Percentiles rank a stretch among this genome's conserved stretches.
phyloP scores from a whole-genome alignment of 2,888 invertebrate species.

The Parasteatoda lunata region DNA sequence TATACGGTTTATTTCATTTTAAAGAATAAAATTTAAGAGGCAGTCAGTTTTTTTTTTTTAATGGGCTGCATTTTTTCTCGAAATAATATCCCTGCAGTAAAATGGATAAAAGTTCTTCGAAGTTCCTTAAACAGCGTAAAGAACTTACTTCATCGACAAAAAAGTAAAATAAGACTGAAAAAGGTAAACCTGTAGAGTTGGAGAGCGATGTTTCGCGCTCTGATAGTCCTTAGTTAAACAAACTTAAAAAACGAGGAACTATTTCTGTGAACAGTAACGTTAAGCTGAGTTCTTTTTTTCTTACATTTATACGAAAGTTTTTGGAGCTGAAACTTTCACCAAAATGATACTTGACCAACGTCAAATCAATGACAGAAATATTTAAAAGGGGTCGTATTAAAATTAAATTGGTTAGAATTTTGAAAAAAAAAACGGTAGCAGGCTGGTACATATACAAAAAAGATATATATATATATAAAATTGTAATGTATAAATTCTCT shows the following conservation, averaged over 20 bases:
- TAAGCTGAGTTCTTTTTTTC: slow-evolving; percentile 18
- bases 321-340: slow-evolving; percentile 43
- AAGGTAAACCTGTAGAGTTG: slow-evolving; percentile 41
- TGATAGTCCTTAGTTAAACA: slow-evolving; percentile 31
- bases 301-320: slow-evolving; percentile 41
- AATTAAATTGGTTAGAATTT: slow-evolving; percentile 1
- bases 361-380: slow-evolving; percentile 28
- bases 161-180: slow-evolving; percentile 22
- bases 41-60: no score
- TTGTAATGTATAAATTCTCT: no score
- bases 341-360: slow-evolving; percentile 15
- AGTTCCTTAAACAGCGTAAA: not conserved
- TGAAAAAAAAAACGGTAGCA: not conserved
- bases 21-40: no score
- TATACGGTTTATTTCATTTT: no score
- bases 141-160: slow-evolving; percentile 7
- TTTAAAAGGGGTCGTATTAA: slow-evolving; percentile 8
- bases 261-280: slow-evolving; percentile 20
- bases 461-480: no score
- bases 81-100: no score
- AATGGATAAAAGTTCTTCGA: not conserved
- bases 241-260: slow-evolving; percentile 38
- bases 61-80: no score
- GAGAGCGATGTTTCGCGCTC: slow-evolving; percentile 29
- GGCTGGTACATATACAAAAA: no score